These are phyloP conservation scores for Steatornis caripensis DNA, from an alignment of 2,113 vertebrate species.

Conservation along the genomic window DNA sequence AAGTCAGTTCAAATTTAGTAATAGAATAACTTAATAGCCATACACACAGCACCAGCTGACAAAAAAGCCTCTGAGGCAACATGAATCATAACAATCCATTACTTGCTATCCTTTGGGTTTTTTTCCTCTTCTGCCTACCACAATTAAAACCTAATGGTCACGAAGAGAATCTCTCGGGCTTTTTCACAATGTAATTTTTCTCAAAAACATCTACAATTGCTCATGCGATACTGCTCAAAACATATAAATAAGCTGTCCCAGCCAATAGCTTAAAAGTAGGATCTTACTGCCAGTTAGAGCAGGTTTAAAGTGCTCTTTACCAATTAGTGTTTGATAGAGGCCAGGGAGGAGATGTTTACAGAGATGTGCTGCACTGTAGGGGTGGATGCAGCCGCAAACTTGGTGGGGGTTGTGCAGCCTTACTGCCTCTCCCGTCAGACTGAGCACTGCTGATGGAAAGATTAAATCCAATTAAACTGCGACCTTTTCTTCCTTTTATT, in stretches of 20 bases:
- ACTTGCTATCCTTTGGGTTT: background rate
- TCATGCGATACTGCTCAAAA: background rate
- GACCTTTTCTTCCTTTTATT: background rate
- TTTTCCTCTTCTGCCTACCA: background rate
- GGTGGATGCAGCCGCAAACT: background rate
- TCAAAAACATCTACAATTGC: background rate
- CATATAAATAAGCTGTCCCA: background rate
- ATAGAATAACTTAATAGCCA: slow-evolving; percentile 6
- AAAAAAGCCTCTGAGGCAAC: background rate
- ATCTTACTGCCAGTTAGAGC: background rate
- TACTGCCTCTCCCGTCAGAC: background rate
- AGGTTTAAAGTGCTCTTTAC: background rate
- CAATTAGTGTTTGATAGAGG: background rate
- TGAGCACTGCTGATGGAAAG: background rate
- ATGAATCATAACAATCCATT: slow-evolving; percentile 4
- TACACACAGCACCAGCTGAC: background rate
- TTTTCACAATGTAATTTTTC: slow-evolving; percentile 5
- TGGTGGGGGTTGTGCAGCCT: background rate
- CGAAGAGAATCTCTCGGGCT: slow-evolving; percentile 6
- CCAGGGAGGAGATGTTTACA: background rate
- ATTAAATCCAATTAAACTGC: background rate
- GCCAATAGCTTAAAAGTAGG: background rate
- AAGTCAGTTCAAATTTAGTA: background rate
- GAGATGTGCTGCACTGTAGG: background rate
- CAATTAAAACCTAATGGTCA: slow-evolving; percentile 52